Evolutionary conservation across 2,888 invertebrate species (phyloP).

Genomic region (Coecobrya sp.): DNA sequence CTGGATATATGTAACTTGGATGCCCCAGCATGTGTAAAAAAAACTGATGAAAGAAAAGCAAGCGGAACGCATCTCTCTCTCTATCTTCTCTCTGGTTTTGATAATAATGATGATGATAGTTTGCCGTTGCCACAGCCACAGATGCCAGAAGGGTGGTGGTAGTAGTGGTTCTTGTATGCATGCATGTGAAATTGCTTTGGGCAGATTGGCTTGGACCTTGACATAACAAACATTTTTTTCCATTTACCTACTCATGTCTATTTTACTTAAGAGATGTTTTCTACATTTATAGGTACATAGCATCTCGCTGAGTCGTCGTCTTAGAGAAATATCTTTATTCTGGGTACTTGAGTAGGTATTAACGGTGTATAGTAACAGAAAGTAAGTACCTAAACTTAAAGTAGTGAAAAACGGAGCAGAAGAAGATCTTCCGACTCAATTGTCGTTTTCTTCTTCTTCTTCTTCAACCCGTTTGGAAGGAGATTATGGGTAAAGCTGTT

Average conservation of each 20-base stretch:
- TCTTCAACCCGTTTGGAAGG: background rate
- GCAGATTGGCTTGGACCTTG: slow-evolving; percentile 53
- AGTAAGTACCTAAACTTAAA: too few species aligned
- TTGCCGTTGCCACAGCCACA: slow-evolving; percentile 2
- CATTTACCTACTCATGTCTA: background rate
- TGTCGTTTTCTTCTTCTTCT: background rate
- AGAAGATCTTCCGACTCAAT: background rate
- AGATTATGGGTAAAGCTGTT: background rate
- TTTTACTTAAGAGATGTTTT: background rate
- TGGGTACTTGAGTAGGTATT: background rate
- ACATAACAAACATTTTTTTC: slow-evolving; percentile 51
- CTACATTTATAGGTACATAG: background rate
- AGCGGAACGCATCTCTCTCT: background rate
- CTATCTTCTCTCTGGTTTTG: background rate
- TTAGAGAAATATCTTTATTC: background rate
- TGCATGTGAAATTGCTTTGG: slow-evolving; percentile 52
- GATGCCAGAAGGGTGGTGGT: slow-evolving; percentile 19
- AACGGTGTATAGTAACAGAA: too few species aligned
- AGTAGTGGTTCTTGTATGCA: background rate
- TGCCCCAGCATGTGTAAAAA: background rate
- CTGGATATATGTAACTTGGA: background rate
- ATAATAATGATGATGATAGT: slow-evolving; percentile 1
- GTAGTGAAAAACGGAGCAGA: too few species aligned
- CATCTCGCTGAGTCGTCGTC: background rate
- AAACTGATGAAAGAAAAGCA: slow-evolving; percentile 9